Evolutionary conservation across 2,797 vertebrate species (phyloP).

Genomic region (Tapera naevia): DNA sequence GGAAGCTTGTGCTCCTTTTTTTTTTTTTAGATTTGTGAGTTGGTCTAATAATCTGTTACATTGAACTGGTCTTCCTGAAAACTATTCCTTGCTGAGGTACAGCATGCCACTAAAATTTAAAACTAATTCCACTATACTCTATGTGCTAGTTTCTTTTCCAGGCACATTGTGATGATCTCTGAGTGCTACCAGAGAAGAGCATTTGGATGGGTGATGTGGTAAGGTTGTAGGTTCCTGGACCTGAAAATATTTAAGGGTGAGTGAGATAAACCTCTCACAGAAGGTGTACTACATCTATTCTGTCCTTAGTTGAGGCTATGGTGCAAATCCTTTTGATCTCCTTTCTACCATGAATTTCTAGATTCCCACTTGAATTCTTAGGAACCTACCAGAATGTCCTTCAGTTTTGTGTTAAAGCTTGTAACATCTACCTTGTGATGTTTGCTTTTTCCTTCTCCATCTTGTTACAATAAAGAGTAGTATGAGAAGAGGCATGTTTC

Average conservation of each 20-base stretch:
- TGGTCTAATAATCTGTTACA: neutral
- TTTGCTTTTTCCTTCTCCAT: neutral
- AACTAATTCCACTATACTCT: neutral
- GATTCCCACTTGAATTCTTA: neutral
- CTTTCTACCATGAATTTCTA: neutral
- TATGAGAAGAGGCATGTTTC: neutral
- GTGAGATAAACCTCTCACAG: neutral
- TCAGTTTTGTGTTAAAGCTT: neutral
- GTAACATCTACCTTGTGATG: neutral
- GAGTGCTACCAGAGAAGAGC: neutral
- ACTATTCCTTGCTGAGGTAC: neutral
- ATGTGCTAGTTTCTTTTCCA: neutral
- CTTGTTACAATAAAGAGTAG: neutral
- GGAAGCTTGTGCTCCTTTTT: neutral
- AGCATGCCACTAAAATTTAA: neutral
- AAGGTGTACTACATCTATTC: neutral
- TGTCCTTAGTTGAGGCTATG: neutral
- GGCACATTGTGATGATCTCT: neutral
- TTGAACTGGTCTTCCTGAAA: neutral
- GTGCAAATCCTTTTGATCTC: neutral
- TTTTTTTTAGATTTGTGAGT: neutral
- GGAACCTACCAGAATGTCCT: neutral
- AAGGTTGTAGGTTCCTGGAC: neutral
- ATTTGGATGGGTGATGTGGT: neutral
- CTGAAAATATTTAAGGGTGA: neutral